phyloP scores from a whole-genome alignment of 2,888 invertebrate species.

The Erebia palarica region DNA sequence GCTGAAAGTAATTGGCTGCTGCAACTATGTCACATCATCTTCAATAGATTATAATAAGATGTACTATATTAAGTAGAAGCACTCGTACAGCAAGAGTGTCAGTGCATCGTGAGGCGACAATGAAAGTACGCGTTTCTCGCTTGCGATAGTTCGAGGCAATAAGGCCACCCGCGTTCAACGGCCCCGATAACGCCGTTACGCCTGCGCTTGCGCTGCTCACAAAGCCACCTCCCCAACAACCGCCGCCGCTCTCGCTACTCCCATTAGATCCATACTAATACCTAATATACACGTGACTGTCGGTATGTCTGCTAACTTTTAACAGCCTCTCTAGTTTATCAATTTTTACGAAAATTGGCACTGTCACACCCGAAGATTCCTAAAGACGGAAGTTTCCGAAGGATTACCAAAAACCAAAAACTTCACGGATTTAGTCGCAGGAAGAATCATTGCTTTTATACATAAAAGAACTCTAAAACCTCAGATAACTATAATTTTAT shows the following conservation, averaged over 20 bases:
- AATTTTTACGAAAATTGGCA: too few relatives aligned
- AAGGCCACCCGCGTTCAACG: conserved; percentile 80
- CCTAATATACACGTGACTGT: too few relatives aligned
- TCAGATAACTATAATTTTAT: too few relatives aligned
- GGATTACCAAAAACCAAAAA: too few relatives aligned
- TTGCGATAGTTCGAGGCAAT: conserved; percentile 76
- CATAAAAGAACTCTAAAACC: too few relatives aligned
- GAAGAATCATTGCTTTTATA: too few relatives aligned
- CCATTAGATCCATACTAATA: neutral
- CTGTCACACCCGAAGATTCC: too few relatives aligned
- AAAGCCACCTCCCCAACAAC: conserved; percentile 39
- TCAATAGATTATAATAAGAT: neutral
- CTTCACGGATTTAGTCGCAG: too few relatives aligned
- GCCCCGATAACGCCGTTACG: conserved; percentile 75
- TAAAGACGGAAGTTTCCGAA: too few relatives aligned
- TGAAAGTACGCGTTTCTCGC: conserved; percentile 79
- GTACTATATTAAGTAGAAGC: conserved; percentile 6
- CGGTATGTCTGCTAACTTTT: too few relatives aligned
- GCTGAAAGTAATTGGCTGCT: neutral
- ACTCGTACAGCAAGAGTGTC: conserved; percentile 40
- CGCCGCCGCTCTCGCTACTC: conserved; percentile 11
- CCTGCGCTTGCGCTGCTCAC: conserved; percentile 48
- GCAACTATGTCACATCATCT: neutral
- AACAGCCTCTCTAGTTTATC: too few relatives aligned
- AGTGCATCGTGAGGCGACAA: conserved; percentile 72